Evolutionary conservation across 1,140 invertebrate species (phyloP).

Genomic region (Hydropsyche tenuis): DNA sequence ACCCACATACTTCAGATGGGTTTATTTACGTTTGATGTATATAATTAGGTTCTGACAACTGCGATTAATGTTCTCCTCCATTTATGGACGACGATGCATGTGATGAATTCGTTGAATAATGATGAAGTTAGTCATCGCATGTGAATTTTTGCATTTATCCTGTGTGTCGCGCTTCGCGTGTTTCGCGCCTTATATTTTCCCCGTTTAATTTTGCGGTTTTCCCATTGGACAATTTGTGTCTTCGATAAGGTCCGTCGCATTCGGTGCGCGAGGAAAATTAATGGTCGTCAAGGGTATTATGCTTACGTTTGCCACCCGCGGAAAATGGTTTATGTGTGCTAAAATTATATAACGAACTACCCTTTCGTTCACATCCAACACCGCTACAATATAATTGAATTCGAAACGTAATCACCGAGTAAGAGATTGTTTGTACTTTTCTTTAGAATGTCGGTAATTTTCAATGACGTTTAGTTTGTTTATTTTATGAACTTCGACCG

Average conservation of each 20-base stretch:
- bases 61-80: neutral
- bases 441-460: no score
- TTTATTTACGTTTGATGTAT: neutral
- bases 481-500: neutral
- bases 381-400: no score
- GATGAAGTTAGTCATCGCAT: neutral
- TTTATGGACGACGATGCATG: neutral
- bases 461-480: no score
- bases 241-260: conserved; percentile 49
- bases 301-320: neutral
- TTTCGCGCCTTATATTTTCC: no score
- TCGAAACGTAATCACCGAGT: neutral
- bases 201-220: no score
- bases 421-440: no score
- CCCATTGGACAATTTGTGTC: conserved; percentile 49
- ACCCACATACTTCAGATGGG: neutral
- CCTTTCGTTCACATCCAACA: no score
- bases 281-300: conserved; percentile 34
- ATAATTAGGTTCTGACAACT: no score
- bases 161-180: neutral
- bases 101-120: neutral
- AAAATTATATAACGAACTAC: no score
- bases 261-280: conserved; percentile 45
- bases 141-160: neutral
- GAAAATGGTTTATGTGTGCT: no score